A percentile compares a stretch with the other conserved stretches of the same genome.
These are phyloP conservation scores for Pogonus chalceus DNA, from an alignment of 1,140 invertebrate genomes.

Conservation along the genomic window DNA sequence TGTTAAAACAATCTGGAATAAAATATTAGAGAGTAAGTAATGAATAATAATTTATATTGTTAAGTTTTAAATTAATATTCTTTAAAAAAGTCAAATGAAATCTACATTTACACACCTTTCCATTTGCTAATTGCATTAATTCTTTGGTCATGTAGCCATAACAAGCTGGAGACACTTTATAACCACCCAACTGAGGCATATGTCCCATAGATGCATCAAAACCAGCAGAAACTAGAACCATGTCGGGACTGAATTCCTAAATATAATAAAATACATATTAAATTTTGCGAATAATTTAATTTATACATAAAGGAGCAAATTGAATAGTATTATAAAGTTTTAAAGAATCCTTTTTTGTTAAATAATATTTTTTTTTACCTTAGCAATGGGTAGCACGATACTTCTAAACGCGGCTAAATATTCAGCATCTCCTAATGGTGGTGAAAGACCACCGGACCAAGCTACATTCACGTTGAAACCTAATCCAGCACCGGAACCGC, in stretches of 20 bases:
- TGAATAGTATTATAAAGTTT: no score
- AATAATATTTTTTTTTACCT: no score
- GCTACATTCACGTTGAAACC: conserved; percentile 97
- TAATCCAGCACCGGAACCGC: conserved; percentile 81
- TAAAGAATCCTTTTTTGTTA: no score
- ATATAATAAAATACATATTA: conserved; percentile 15
- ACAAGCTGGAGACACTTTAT: conserved; percentile 84
- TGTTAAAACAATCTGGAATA: conserved; percentile 58
- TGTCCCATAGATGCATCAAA: conserved; percentile 96
- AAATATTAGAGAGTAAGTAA: conserved; percentile 8
- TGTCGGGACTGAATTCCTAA: conserved; percentile 84
- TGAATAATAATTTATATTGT: not conserved
- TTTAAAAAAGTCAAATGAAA: not conserved
- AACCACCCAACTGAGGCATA: conserved; percentile 87
- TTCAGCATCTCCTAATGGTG: conserved; percentile 93
- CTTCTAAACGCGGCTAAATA: conserved; percentile 94
- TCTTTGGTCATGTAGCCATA: conserved; percentile 97
- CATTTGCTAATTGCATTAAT: conserved; percentile 79
- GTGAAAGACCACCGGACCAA: conserved; percentile 84
- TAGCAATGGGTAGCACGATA: conserved; percentile 86
- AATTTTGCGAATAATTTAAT: not conserved
- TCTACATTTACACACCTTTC: conserved; percentile 48
- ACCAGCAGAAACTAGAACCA: conserved; percentile 92
- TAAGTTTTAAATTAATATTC: conserved; percentile 3
- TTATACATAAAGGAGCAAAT: not conserved